Conservation (phyloP, 2,113 vertebrate genomes). For the Callaeas wilsoni region DNA sequence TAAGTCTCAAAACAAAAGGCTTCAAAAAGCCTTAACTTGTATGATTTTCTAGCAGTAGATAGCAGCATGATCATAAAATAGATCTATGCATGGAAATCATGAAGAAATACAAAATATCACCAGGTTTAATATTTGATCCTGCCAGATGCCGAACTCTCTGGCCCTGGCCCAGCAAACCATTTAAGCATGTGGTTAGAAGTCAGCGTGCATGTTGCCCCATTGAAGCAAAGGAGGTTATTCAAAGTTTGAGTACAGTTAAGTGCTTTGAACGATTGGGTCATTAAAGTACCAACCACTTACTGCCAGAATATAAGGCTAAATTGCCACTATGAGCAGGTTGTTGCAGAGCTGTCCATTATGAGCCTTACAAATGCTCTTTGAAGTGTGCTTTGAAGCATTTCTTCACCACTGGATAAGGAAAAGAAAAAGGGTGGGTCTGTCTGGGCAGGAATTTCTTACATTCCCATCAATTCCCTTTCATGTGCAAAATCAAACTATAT, state of each 20-base stretch:
- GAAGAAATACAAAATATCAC: neutral
- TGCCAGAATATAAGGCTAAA: neutral
- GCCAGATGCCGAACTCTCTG: neutral
- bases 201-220: neutral
- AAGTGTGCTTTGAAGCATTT: neutral
- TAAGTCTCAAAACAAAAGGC: neutral
- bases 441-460: neutral
- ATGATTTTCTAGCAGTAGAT: neutral
- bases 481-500: neutral
- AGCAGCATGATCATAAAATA: neutral
- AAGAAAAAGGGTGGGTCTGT: neutral
- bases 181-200: neutral
- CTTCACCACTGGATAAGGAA: neutral
- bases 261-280: neutral
- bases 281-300: conserved; percentile 31
- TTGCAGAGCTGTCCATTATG: neutral
- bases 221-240: neutral
- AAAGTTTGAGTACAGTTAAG: conserved; percentile 10
- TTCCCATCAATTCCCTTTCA: neutral
- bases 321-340: neutral
- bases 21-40: neutral
- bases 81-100: neutral
- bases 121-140: neutral
- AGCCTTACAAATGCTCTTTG: neutral
- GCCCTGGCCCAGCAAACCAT: neutral